Percentiles rank a stretch among this genome's conserved stretches.
phyloP scores from a whole-genome alignment of 2,797 vertebrate genomes.

The Poecilia wingei region DNA sequence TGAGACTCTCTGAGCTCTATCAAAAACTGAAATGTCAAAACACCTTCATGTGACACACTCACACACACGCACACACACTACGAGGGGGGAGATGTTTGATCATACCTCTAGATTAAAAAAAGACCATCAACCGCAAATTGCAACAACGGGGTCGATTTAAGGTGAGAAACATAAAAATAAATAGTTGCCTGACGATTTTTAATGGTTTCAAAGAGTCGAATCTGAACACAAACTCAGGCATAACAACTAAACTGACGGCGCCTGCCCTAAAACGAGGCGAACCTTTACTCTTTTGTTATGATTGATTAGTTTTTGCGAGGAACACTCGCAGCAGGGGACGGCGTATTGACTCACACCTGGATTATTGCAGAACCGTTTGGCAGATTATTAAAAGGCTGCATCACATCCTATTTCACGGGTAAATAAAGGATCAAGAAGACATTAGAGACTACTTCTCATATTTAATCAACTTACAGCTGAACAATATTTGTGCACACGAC shows the following conservation, averaged over 20 bases:
- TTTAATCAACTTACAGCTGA: constrained; percentile 61
- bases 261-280: constrained; percentile 10
- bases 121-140: constrained; percentile 4
- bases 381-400: constrained; percentile 60
- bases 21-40: constrained; percentile 25
- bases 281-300: constrained; percentile 16
- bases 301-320: constrained; percentile 50
- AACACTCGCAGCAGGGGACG: constrained; percentile 43
- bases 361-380: constrained; percentile 57
- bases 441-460: constrained; percentile 45
- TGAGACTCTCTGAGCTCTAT: constrained; percentile 18
- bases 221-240: background rate
- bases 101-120: constrained; percentile 4
- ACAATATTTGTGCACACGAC: constrained; percentile 64
- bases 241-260: constrained; percentile 1
- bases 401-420: constrained; percentile 71
- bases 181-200: background rate
- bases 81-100: background rate
- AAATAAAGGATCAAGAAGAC: constrained; percentile 68
- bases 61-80: background rate
- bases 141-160: constrained; percentile 18
- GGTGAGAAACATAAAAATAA: constrained; percentile 15
- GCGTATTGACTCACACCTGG: constrained; percentile 43
- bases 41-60: background rate
- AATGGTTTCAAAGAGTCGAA: background rate